These are phyloP conservation scores for Tridacna gigas DNA, from an alignment of 2,888 invertebrate genomes.

Conservation along the genomic window DNA sequence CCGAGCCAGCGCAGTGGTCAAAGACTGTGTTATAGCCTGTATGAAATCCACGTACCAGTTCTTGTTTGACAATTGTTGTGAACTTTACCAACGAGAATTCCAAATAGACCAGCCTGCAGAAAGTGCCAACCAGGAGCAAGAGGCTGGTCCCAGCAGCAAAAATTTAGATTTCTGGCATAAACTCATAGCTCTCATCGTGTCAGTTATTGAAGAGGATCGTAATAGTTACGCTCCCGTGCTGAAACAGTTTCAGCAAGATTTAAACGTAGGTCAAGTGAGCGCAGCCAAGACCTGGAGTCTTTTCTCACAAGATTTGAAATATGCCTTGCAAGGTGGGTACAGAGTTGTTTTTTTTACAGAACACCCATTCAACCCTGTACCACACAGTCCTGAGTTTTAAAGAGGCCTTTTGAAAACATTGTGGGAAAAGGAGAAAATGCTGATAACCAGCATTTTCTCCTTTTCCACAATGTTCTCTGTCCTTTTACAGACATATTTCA, in stretches of 20 bases:
- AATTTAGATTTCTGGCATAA: slow-evolving; percentile 99
- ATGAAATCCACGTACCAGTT: slow-evolving; percentile 99
- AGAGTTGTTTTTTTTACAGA: not conserved
- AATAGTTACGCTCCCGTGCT: slow-evolving; percentile 99
- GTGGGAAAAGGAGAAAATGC: too few relatives aligned
- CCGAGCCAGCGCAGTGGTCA: slow-evolving; percentile 98
- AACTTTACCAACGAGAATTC: slow-evolving; percentile 91
- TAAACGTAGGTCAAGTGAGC: slow-evolving; percentile 98
- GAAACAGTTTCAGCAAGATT: slow-evolving; percentile 99
- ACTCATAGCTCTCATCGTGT: slow-evolving; percentile 97
- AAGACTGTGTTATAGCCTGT: slow-evolving; percentile 99
- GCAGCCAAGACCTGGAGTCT: slow-evolving; percentile 99
- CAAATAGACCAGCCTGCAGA: slow-evolving; percentile 79
- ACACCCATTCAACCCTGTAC: too few relatives aligned
- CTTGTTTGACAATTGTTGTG: slow-evolving; percentile 99
- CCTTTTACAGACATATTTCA: too few relatives aligned
- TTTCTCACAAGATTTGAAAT: slow-evolving; percentile 96
- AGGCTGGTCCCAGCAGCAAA: slow-evolving; percentile 90
- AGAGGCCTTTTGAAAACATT: too few relatives aligned
- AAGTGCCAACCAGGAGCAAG: slow-evolving; percentile 73
- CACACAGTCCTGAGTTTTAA: too few relatives aligned
- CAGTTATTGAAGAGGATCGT: slow-evolving; percentile 99
- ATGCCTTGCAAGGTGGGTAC: slow-evolving; percentile 92
- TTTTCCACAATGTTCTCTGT: too few relatives aligned
- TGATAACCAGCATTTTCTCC: too few relatives aligned